A percentile compares a stretch with the other conserved stretches of the same genome.
Conservation (phyloP, 2,888 invertebrate genomes). For the Noctua pronuba region DNA sequence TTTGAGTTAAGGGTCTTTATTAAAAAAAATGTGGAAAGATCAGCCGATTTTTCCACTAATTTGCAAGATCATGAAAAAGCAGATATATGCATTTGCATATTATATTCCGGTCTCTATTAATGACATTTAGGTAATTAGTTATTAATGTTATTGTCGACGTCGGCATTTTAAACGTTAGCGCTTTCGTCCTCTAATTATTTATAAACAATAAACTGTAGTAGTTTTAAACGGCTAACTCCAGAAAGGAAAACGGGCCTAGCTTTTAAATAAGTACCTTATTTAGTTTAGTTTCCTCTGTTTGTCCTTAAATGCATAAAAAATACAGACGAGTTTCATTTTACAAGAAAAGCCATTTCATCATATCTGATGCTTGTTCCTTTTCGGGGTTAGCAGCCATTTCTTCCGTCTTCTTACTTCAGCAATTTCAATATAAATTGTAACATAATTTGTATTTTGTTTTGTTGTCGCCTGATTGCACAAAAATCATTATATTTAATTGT, state of each 20-base stretch:
- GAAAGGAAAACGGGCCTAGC: not conserved
- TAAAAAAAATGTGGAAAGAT: too few species aligned
- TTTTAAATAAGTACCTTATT: not conserved
- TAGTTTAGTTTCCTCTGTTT: not conserved
- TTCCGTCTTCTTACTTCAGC: too few species aligned
- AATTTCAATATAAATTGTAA: not conserved
- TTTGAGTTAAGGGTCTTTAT: not conserved
- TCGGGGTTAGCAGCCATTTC: not conserved
- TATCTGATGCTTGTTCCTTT: not conserved
- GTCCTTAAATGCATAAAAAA: too few species aligned
- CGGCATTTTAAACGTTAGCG: not conserved
- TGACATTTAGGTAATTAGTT: not conserved
- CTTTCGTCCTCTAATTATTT: not conserved
- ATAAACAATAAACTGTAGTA: not conserved
- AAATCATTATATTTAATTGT: not conserved
- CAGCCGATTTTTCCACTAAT: not conserved
- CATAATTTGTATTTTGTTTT: not conserved
- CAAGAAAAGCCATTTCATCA: not conserved
- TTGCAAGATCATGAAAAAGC: not conserved
- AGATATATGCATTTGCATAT: not conserved
- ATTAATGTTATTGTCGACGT: not conserved
- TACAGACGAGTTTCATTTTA: too few species aligned
- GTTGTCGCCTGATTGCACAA: not conserved
- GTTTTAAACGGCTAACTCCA: conserved; percentile 8
- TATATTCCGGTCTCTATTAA: not conserved